These are phyloP conservation scores for Sebastes kiyomatsui DNA, from an alignment of 2,797 vertebrate genomes.

Conservation along the genomic window DNA sequence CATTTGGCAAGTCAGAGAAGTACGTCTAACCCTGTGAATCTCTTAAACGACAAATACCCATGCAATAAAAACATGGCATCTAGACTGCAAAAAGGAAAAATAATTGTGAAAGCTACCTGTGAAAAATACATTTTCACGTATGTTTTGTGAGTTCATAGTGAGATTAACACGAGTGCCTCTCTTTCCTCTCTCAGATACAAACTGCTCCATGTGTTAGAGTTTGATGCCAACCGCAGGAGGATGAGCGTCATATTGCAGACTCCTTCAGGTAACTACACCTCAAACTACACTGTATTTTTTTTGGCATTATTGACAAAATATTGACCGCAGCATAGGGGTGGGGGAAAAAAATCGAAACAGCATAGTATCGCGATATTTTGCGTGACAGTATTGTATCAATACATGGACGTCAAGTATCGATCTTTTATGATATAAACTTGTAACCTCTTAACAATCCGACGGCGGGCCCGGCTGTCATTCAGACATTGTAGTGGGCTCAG, in stretches of 20 bases:
- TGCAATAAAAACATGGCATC: neutral
- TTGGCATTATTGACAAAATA: neutral
- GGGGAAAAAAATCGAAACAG: too few relatives aligned
- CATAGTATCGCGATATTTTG: too few relatives aligned
- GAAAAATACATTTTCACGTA: neutral
- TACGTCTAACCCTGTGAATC: conserved; percentile 63
- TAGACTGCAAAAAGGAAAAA: neutral
- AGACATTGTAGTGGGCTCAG: too few relatives aligned
- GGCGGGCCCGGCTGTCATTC: too few relatives aligned
- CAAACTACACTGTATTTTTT: neutral
- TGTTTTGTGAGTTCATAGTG: neutral
- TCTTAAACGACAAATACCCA: neutral
- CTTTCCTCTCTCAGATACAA: conserved; percentile 85
- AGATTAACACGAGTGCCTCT: neutral
- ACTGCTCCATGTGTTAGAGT: conserved; percentile 94
- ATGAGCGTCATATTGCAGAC: conserved; percentile 97
- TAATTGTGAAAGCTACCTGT: neutral
- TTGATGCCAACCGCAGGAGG: conserved; percentile 93
- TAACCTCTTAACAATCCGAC: neutral
- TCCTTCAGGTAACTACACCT: conserved; percentile 85
- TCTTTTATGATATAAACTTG: neutral
- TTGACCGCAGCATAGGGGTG: neutral
- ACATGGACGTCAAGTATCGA: too few relatives aligned
- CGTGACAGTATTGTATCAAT: too few relatives aligned
- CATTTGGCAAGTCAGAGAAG: conserved; percentile 92